Conservation (phyloP, 2,888 invertebrate genomes). For the Tenthredo distinguenda region DNA sequence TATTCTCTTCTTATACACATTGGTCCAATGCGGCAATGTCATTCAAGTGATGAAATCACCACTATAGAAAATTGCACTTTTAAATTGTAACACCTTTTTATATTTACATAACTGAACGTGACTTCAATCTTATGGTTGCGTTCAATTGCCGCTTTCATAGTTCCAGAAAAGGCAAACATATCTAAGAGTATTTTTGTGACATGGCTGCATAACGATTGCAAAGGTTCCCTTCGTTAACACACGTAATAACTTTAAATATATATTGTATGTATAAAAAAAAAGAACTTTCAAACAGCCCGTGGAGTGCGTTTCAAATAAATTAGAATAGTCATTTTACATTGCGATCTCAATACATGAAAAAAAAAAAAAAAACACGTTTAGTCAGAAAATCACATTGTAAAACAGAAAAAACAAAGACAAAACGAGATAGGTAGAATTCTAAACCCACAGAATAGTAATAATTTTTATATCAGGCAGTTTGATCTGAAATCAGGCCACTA, state of each 20-base stretch:
- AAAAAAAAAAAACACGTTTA: background rate
- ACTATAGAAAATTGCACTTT: slow-evolving; percentile 70
- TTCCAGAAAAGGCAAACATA: slow-evolving; percentile 52
- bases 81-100: slow-evolving; percentile 58
- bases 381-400: background rate
- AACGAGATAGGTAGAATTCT: background rate
- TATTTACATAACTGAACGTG: slow-evolving; percentile 59
- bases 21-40: slow-evolving; percentile 61
- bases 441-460: background rate
- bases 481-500: slow-evolving; percentile 3
- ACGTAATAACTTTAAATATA: background rate
- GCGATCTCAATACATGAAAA: background rate
- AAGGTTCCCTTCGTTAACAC: slow-evolving; percentile 14
- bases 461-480: background rate
- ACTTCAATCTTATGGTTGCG: slow-evolving; percentile 7
- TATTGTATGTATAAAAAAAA: background rate
- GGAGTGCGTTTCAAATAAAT: slow-evolving; percentile 7
- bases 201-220: slow-evolving; percentile 49
- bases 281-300: background rate
- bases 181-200: slow-evolving; percentile 63
- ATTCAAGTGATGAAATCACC: slow-evolving; percentile 57
- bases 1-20: slow-evolving; percentile 60
- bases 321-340: background rate
- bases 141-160: background rate
- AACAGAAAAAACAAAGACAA: background rate